Base-by-base conservation (phyloP, 2,113 vertebrate genomes). In the Cyrtonyx montezumae region DNA sequence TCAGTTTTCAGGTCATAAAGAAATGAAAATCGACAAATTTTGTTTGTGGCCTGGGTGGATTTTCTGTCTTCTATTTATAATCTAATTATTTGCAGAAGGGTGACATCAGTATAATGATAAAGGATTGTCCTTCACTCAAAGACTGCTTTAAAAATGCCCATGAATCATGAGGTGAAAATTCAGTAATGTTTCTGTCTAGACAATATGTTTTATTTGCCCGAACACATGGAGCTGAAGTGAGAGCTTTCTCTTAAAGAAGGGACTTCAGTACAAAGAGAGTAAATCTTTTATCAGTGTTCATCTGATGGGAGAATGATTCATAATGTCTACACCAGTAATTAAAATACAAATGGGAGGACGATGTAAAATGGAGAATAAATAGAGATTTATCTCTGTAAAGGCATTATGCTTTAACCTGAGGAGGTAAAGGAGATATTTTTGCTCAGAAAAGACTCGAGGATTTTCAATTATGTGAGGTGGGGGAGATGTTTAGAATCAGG, bases 401-500 rank as follows among this genome's bases (percentile, higher is more conserved):
- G 45, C 15, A 37, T 55, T 62, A 2, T 45, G 28, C 15, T 61
- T 45, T 81, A 42, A 61, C 23, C 14, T 65, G 56, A 40, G 16
- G 49, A 73, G n/a, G 11, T 17, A 25, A 40, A 20, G 49, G 76
- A 61, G 40, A 37, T 17, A 4, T 2, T 59, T 89, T 36, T 1
- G 5, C 6, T 28, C 13, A 46, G 13, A 66, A 80, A 37, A 59
- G 13, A 71, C 21, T 8, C 6, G 23, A 65, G 8, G n/a, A 12
- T 9, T 4, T 67, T 65, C 2, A 19, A 30, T 56, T 82, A 36
- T n/a, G 71, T 53, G 51, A 40, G 22, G 46, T 26, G 2, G 82
- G 18, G 2, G 71, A 0, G 1, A 23, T 11, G 11, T 46, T 51
- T 56, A 56, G 8, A 45, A 25, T 53, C 14, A 20, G 37, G 15